These are phyloP conservation scores for Zosterops lateralis DNA, from an alignment of 2,113 vertebrate genomes.

Conservation along the genomic window DNA sequence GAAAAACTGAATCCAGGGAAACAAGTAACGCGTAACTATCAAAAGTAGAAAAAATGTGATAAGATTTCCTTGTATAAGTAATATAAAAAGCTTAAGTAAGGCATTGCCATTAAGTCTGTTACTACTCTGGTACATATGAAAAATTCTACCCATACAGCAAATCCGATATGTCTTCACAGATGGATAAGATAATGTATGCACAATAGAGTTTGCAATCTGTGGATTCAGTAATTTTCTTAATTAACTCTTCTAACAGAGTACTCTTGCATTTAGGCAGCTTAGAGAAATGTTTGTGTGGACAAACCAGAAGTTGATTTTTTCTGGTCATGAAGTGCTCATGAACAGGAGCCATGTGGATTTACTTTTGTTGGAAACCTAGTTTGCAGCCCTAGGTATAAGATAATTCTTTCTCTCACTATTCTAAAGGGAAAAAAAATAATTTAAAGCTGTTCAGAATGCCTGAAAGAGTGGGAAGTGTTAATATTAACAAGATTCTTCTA, in stretches of 20 bases:
- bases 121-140: neutral
- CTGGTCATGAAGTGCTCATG: neutral
- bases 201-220: neutral
- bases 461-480: neutral
- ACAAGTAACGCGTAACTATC: neutral
- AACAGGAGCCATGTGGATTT: neutral
- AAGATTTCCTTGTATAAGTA: neutral
- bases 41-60: neutral
- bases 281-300: neutral
- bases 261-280: neutral
- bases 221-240: neutral
- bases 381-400: neutral
- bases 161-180: neutral
- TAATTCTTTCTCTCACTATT: neutral
- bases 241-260: neutral
- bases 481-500: conserved; percentile 30
- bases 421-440: neutral
- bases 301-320: neutral
- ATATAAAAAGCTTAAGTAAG: neutral
- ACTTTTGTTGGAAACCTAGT: neutral
- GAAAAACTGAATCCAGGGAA: neutral
- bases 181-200: neutral
- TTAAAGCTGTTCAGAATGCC: neutral
- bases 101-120: neutral
- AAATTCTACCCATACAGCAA: neutral